phyloP scores from a whole-genome alignment of 2,888 invertebrate genomes.

The Argyresthia goedartella region DNA sequence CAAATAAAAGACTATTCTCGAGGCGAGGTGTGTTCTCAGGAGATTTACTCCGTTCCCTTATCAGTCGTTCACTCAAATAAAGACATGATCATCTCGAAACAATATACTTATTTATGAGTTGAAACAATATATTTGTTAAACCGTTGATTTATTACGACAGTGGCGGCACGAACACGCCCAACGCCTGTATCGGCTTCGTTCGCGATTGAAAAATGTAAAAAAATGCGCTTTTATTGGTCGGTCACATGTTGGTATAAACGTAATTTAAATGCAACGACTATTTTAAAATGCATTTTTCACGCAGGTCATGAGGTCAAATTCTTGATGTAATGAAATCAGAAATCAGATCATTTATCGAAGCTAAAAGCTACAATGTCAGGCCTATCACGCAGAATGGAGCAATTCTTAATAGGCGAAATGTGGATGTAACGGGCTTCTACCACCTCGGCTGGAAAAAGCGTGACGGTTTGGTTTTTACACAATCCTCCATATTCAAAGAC shows the following conservation, averaged over 20 bases:
- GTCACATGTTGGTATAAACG: conserved; percentile 8
- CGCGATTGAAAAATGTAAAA: too few relatives aligned
- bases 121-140: conserved; percentile 42
- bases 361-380: too few relatives aligned
- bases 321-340: too few relatives aligned
- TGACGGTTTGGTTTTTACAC: too few relatives aligned
- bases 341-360: too few relatives aligned
- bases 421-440: too few relatives aligned
- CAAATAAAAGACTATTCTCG: not conserved
- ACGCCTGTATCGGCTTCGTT: not conserved
- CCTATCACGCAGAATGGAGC: too few relatives aligned
- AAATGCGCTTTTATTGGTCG: conserved; percentile 10
- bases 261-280: not conserved
- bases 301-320: too few relatives aligned
- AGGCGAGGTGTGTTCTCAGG: not conserved
- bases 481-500: too few relatives aligned
- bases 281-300: too few relatives aligned
- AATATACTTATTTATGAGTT: conserved; percentile 37
- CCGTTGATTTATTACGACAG: conserved; percentile 49
- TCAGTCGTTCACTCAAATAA: conserved; percentile 24
- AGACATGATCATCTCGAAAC: conserved; percentile 28
- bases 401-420: too few relatives aligned
- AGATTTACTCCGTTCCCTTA: conserved; percentile 2
- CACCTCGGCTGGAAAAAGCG: too few relatives aligned
- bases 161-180: conserved; percentile 30